phyloP scores from a whole-genome alignment of 2,797 vertebrate genomes.

The Tauraco hartlaubi region DNA sequence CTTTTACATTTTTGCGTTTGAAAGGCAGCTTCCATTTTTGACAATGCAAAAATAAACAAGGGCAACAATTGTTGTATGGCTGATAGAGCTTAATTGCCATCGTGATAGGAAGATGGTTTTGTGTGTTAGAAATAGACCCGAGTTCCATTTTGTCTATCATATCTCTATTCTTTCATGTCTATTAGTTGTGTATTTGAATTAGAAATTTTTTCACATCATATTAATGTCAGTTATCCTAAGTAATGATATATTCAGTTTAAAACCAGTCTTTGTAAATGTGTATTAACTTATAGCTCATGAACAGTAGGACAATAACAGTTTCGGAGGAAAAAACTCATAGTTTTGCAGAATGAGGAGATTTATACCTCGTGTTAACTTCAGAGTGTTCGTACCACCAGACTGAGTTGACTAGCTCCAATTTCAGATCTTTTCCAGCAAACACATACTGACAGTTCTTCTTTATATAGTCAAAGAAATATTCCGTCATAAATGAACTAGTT shows the following conservation, averaged over 20 bases:
- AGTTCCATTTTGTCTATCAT: background rate
- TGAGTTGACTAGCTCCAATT: background rate
- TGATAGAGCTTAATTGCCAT: background rate
- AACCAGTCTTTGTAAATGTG: slow-evolving; percentile 5
- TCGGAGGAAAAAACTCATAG: background rate
- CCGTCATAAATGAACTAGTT: background rate
- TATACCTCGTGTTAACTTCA: background rate
- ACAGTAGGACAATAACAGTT: background rate
- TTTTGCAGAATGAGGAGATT: background rate
- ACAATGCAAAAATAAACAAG: background rate
- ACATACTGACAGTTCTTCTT: background rate
- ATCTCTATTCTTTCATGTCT: background rate
- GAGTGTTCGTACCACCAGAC: background rate
- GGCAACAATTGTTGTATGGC: background rate
- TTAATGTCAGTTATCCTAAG: background rate
- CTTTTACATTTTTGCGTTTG: slow-evolving; percentile 71
- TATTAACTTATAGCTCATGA: slow-evolving; percentile 25
- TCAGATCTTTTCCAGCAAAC: background rate
- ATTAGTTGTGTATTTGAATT: background rate
- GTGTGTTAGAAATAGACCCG: background rate
- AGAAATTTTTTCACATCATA: background rate
- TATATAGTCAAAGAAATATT: background rate
- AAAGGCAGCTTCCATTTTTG: slow-evolving; percentile 74
- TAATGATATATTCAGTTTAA: background rate
- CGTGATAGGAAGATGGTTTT: background rate